phyloP scores from a whole-genome alignment of 2,797 vertebrate species.

The Oophaga sylvatica region DNA sequence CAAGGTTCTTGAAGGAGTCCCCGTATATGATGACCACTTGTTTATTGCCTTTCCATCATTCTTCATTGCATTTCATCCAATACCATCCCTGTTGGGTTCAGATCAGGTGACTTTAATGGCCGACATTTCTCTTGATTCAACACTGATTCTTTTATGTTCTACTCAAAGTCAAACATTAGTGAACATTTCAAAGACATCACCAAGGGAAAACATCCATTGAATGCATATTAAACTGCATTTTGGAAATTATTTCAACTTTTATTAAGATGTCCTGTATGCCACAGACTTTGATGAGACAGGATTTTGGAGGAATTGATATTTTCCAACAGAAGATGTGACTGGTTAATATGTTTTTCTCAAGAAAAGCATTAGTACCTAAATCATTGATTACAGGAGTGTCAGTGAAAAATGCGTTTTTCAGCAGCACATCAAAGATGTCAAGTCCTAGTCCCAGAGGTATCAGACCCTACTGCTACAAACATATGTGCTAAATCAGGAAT shows the following conservation, averaged over 20 bases:
- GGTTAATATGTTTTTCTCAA: not conserved
- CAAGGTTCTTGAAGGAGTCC: not conserved
- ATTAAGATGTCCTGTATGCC: not conserved
- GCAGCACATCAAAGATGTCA: not conserved
- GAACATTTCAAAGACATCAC: not conserved
- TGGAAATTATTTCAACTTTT: not conserved
- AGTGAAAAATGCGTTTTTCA: conserved; percentile 25
- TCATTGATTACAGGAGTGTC: conserved; percentile 19
- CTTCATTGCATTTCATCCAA: not conserved
- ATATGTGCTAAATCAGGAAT: conserved; percentile 43
- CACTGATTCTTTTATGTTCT: not conserved
- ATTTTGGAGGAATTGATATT: not conserved
- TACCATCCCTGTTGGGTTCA: too few species aligned
- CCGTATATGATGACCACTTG: not conserved
- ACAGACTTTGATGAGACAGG: not conserved
- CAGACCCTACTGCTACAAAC: conserved; percentile 10
- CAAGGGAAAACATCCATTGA: not conserved
- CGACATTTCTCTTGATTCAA: not conserved
- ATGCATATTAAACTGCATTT: not conserved
- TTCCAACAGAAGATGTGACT: not conserved
- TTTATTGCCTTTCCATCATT: not conserved
- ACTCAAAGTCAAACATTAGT: not conserved
- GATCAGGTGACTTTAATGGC: too few species aligned
- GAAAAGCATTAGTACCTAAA: not conserved
- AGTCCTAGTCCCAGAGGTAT: conserved; percentile 15